Evolutionary conservation across 2,888 invertebrate genomes (phyloP).

Genomic region (Deladenus siricidicola): DNA sequence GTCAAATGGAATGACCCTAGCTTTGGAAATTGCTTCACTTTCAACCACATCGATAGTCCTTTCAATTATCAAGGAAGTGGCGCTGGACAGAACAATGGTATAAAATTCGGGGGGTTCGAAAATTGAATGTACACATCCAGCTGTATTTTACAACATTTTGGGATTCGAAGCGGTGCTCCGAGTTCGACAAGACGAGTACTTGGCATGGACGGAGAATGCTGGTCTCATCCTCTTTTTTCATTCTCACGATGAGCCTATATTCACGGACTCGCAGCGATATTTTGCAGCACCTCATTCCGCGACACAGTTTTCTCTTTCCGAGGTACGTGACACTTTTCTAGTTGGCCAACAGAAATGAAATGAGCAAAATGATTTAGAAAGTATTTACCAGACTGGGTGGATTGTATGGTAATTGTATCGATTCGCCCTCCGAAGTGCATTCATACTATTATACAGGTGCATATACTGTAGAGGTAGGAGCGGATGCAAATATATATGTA

Average conservation of each 20-base stretch:
- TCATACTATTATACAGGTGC: constrained; percentile 27
- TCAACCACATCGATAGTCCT: constrained; percentile 20
- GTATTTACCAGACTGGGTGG: constrained; percentile 18
- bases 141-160: not conserved
- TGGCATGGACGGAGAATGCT: constrained; percentile 21
- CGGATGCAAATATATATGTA: not conserved
- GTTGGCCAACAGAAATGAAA: constrained; percentile 5
- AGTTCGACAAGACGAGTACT: constrained; percentile 23
- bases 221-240: constrained; percentile 20
- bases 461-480: constrained; percentile 24
- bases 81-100: constrained; percentile 15
- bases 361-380: constrained; percentile 2
- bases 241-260: constrained; percentile 10
- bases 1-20: constrained; percentile 18
- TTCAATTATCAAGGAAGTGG: not conserved
- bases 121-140: not conserved
- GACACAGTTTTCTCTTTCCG: constrained; percentile 12
- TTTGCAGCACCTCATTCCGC: constrained; percentile 12
- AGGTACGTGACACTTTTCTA: too few relatives aligned
- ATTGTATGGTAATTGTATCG: constrained; percentile 23
- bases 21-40: constrained; percentile 33
- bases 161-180: constrained; percentile 22
- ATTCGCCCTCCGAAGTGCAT: constrained; percentile 16
- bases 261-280: constrained; percentile 23
- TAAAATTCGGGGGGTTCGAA: not conserved